Evolutionary conservation across 1,140 invertebrate species (phyloP), one percentile per base, ranked within the genome.

Genomic region (Phthorimaea operculella): DNA sequence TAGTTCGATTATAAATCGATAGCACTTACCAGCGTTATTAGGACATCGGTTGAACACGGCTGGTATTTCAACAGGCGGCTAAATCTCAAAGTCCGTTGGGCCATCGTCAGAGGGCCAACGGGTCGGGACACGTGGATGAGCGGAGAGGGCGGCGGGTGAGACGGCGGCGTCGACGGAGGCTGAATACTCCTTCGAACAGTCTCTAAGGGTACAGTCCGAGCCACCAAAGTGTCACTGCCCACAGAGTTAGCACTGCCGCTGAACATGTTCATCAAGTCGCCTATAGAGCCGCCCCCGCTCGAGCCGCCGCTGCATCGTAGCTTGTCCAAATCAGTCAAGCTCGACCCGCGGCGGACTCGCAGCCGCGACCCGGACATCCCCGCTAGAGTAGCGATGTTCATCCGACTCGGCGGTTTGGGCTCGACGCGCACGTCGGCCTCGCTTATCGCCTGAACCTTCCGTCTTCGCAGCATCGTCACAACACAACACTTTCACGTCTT

Each of bases 181-280:
- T 74, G 77, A 0, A 87, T 83, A 4, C 88, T 90, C 0, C 76
- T 64, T 2, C 72, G 63, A 28, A 93, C 91, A 0, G 92, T 93
- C 58, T 91, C 91, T 15, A 93, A 64, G 0, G 92, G 92, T 6
- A 93, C 90, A 5, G 89, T 88, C 57, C 88, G 86, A 3, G 92
- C 90, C 12, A 93, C 88, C 54, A 92, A 75, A 33, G 89, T 89
- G 67, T 92, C 89, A 72, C 83, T 83, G 78, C 90, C 57, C 1
- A 92, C 87, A 63, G 89, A 90, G 87, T 88, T 91, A 60, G 86
- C 89, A 63, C 90, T 91, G 15, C 89, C 89, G 52, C 90, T 90
- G 64, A 91, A 93, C 64, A 88, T 90, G 72, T 93, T 93, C 92
- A 93, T 93, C 62, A 93, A 74, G 74, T 93, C 92, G 5, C 92